A percentile compares a stretch with the other conserved stretches of the same genome.
phyloP scores from a whole-genome alignment of 2,888 invertebrate species.

The Chrysolina haemoptera region DNA sequence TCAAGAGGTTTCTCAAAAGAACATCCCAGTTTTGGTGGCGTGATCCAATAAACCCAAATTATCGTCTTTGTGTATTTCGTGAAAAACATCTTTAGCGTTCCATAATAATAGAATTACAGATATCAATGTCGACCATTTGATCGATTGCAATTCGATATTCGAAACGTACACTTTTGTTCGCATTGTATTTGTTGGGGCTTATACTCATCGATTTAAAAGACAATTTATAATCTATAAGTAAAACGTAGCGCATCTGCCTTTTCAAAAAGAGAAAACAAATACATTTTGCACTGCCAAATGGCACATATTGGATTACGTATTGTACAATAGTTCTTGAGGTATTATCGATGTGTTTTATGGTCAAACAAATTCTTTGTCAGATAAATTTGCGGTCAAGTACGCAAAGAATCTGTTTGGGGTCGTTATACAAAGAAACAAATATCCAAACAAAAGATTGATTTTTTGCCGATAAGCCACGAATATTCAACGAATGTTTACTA shows the following conservation, averaged over 20 bases:
- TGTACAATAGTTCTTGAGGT: conserved; percentile 46
- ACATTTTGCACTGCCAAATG: conserved; percentile 54
- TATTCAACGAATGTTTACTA: too few relatives aligned
- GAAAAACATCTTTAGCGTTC: conserved; percentile 46
- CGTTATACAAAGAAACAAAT: not conserved
- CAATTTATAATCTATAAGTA: conserved; percentile 47
- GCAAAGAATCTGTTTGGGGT: not conserved
- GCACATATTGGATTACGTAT: conserved; percentile 54
- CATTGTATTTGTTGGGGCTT: conserved; percentile 41
- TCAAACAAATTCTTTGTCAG: conserved; percentile 49
- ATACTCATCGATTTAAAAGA: conserved; percentile 50
- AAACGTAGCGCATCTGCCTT: conserved; percentile 51
- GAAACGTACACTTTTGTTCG: conserved; percentile 47
- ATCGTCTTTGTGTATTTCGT: conserved; percentile 40
- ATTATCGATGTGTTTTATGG: conserved; percentile 41
- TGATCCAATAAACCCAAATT: conserved; percentile 49
- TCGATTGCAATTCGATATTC: conserved; percentile 59
- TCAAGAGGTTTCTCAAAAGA: conserved; percentile 26
- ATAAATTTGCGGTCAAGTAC: conserved; percentile 31
- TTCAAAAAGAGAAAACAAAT: conserved; percentile 52
- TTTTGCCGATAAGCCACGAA: conserved; percentile 5
- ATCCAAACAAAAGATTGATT: not conserved
- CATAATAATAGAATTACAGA: conserved; percentile 57
- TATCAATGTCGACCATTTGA: conserved; percentile 58
- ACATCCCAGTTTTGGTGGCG: conserved; percentile 45